Evolutionary conservation across 2,888 invertebrate species (phyloP).

Genomic region (Diloba caeruleocephala): DNA sequence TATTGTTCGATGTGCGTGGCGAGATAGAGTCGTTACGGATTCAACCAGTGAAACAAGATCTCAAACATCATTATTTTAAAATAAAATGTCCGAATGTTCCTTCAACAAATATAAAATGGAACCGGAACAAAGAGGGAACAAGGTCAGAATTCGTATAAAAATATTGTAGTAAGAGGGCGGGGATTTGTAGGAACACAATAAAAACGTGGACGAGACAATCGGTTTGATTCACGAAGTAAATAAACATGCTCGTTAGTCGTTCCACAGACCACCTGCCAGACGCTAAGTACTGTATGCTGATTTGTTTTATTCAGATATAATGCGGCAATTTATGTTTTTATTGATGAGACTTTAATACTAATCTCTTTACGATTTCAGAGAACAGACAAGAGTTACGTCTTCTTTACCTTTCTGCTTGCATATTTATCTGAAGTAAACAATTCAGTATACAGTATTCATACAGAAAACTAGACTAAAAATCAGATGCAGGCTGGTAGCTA

Average conservation of each 20-base stretch:
- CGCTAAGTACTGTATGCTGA: conserved; percentile 26
- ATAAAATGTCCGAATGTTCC: conserved; percentile 12
- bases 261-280: conserved; percentile 33
- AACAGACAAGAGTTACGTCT: neutral
- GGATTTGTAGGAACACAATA: conserved; percentile 23
- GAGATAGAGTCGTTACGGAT: conserved; percentile 13
- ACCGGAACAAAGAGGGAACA: conserved; percentile 17
- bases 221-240: conserved; percentile 41
- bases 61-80: conserved; percentile 1
- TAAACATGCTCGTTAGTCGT: conserved; percentile 28
- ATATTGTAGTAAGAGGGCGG: conserved; percentile 29
- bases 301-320: conserved; percentile 34
- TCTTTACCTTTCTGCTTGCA: conserved; percentile 10
- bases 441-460: conserved; percentile 1
- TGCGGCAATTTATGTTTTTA: conserved; percentile 20
- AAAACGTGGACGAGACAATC: conserved; percentile 42
- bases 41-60: conserved; percentile 4
- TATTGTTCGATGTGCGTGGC: conserved; percentile 13
- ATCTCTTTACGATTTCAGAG: conserved; percentile 11
- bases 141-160: conserved; percentile 21
- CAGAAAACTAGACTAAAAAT: conserved; percentile 25
- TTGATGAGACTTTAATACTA: conserved; percentile 22
- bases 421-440: conserved; percentile 25
- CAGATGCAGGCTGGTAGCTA: conserved; percentile 25
- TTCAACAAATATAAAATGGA: conserved; percentile 10